Evolutionary conservation across 2,113 vertebrate species (phyloP).

Genomic region (Gymnobelideus leadbeateri): DNA sequence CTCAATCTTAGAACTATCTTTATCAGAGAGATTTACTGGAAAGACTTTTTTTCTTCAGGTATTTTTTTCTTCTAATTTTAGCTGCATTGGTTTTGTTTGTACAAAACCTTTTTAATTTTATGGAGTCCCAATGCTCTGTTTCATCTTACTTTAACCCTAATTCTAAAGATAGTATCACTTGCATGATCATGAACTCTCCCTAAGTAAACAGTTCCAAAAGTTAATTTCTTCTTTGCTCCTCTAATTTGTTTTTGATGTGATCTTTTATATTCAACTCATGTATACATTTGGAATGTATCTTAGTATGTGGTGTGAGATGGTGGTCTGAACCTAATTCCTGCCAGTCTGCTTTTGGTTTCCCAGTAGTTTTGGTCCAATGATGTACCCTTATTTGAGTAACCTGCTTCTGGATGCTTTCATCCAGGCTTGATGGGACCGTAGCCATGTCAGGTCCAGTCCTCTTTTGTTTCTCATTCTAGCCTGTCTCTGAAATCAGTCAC

Average conservation of each 20-base stretch:
- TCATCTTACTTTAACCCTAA: not conserved
- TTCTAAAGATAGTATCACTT: not conserved
- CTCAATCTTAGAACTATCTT: not conserved
- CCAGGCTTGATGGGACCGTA: rapidly evolving
- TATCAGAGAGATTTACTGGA: not conserved
- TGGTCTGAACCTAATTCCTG: not conserved
- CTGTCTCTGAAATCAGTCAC: constrained; percentile 89
- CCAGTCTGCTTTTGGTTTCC: not conserved
- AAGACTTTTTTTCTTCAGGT: not conserved
- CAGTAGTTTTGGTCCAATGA: not conserved
- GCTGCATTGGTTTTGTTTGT: not conserved
- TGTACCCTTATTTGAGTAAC: rapidly evolving
- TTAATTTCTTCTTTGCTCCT: not conserved
- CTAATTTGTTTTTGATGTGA: not conserved
- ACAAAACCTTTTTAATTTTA: not conserved
- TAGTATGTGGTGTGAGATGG: rapidly evolving
- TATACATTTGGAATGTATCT: not conserved
- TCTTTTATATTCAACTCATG: not conserved
- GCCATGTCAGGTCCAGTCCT: rapidly evolving
- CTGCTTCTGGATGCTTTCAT: rapidly evolving
- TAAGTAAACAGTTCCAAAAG: not conserved
- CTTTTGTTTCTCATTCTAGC: constrained; percentile 80
- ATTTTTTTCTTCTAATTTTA: not conserved
- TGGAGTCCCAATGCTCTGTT: not conserved
- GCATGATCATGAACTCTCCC: not conserved